Base-by-base conservation (phyloP, 2,113 vertebrate species). In the Enhydra lutris region DNA sequence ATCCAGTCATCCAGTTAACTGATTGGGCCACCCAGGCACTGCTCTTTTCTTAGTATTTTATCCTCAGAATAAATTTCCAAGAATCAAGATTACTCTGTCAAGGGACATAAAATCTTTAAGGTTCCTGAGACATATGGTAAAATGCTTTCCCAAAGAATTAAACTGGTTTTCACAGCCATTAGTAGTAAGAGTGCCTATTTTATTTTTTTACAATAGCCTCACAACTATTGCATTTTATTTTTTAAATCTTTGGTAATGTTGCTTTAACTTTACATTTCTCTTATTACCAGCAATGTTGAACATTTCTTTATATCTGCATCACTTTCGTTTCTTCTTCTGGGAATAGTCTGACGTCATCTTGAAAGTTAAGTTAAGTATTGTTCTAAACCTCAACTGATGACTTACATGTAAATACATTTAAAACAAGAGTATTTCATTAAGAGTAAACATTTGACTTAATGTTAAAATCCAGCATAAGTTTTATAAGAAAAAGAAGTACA, bases 311-410 rank as follows among this genome's bases (percentile, higher is more conserved):
- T 94, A 96, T 91, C 88, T 95, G 26, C n/a, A 82, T 96, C 79
- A 89, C 65, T 97, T 97, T 95, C 89, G 1, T 83, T 95, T 96
- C 95, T 95, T 97, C 95, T 91, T 93, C 47, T 95, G 74, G 78
- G 88, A 90, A 90, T n/a, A 93, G 80, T 92, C 61, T 98, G 96
- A 91, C 7, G 1, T 83, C 89, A 96, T 95, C 94, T 97, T 98
- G 85, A 97, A 97, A 91, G 80, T 91, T 73, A 81, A 96, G 96
- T 97, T 97, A 98, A 97, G 95, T 96, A 97, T 80, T 91, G 23
- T 96, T 97, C 93, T 97, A 97, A 95, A 85, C 95, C 93, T 97
- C 55, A 45, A 73, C 47, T 84, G 95, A 92, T 76, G 74, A 94
- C 87, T 61, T 76, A 55, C 83, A 52, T 61, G 13, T 92, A 89